phyloP scores from a whole-genome alignment of 2,888 invertebrate genomes.

The Drosophila melanocephala region DNA sequence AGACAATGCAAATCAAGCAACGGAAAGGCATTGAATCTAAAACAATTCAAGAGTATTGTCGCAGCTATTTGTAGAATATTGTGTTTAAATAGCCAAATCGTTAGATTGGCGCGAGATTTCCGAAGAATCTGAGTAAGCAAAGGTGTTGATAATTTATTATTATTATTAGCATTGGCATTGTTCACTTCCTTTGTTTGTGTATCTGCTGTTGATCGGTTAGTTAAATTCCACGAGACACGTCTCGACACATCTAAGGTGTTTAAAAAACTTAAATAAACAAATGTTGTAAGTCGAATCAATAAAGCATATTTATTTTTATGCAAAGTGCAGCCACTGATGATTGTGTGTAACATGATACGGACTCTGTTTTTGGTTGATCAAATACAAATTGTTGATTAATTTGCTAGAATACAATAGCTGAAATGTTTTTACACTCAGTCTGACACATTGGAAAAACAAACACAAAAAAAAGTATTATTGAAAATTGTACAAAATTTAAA shows the following conservation, averaged over 20 bases:
- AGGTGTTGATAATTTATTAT: constrained; percentile 77
- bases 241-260: constrained; percentile 21
- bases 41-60: constrained; percentile 41
- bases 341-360: constrained; percentile 15
- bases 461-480: constrained; percentile 4
- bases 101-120: constrained; percentile 26
- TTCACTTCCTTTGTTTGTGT: constrained; percentile 50
- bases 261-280: constrained; percentile 25
- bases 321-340: constrained; percentile 10
- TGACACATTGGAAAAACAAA: constrained; percentile 13
- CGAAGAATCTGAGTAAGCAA: constrained; percentile 30
- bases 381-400: constrained; percentile 1
- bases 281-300: constrained; percentile 7
- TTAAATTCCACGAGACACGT: constrained; percentile 20
- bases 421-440: constrained; percentile 1
- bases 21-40: constrained; percentile 41
- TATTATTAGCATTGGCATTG: constrained; percentile 69
- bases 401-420: background rate
- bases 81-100: constrained; percentile 51
- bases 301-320: constrained; percentile 14
- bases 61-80: constrained; percentile 57
- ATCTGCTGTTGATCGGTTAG: constrained; percentile 17
- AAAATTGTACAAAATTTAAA: constrained; percentile 21
- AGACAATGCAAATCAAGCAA: constrained; percentile 53
- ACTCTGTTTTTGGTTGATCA: constrained; percentile 2